Base-by-base conservation (phyloP, 2,888 invertebrate species). In the Tetranychus truncatus region DNA sequence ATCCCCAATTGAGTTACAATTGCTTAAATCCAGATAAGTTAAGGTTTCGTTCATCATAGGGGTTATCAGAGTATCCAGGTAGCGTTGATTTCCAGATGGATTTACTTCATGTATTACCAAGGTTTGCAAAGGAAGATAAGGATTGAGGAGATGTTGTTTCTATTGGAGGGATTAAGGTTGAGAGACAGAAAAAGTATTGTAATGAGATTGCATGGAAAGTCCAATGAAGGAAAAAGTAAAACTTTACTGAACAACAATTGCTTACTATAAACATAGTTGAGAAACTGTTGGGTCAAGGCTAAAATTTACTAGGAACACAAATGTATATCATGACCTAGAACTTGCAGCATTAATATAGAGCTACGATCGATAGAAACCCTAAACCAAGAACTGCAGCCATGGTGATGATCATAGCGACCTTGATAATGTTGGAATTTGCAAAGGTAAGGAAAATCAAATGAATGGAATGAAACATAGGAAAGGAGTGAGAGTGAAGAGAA, bases 101-200 rank as follows among this genome's bases (percentile, higher is more conserved):
- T 69, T 24, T 20, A 24, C 21, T 11, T 75, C 75, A 44, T 77
- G 77, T n/a, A 77, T 75, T 20, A 77, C 76, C 20, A 77, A 45
- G 66, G 72, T 71, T 21, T 66, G 65, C 18, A 76, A 46, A 3
- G 79, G 78, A 9, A 78, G 75, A 65, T 46, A 24, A 69, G 69
- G 69, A 69, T 69, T 24, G 20, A 69, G 55, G 15, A 55, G 55
- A 55, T 55, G 55, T 55, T 55, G 55, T 55, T 55, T 55, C 55
- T 55, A 15, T 18, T 6, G 6, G 66, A 66, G 4, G 18, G 20
- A 66, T 66, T 55, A 55, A 55, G 9, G 55, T 2, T 55, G 15
- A 55, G 9, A 55, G 15, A 15, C 11, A 55, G 9, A 55, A 55
- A 2, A 55, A 7, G 2, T 1, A 55, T 55, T 15, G 1, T 55